Base-by-base conservation (phyloP, 2,113 vertebrate species). In the Elachura formosa region DNA sequence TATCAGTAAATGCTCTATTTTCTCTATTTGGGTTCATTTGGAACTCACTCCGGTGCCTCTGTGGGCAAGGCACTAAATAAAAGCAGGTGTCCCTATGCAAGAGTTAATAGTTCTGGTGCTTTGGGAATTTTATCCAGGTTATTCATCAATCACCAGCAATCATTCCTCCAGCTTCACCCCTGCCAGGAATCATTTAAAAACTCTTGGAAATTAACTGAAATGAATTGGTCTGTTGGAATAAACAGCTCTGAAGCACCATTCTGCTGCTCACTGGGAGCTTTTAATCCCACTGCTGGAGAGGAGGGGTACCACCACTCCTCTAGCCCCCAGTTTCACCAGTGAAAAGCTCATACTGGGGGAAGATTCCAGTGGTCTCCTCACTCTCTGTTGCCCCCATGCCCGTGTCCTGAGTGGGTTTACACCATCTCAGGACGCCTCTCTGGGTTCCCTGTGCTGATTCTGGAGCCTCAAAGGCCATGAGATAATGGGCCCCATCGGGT, bases 101-200 rank as follows among this genome's bases (percentile, higher is more conserved):
- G 84, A 85, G 75, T 69, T 79, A 90, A 90, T 86, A 7, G 10
- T 68, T 31, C 18, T 19, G 79, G 66, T 82, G 64, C 85, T 89
- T 79, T 54, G 69, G 54, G 87, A 64, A 64, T 93, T 92, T 64
- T 55, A 72, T 75, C 68, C 94, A 82, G 84, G 79, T 94, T 95
- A 75, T 62, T 87, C 85, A 93, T 91, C 95, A 86, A 28, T 92
- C 96, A 84, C 68, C 55, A 58, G 77, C 87, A 74, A 87, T 78
- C 62, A 86, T 59, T 92, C 68, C 59, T 72, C 23, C 9, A 80
- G 59, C 71, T 90, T 93, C 43, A 51, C 25, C 81, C 74, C 71
- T 92, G 86, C 86, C 61, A 91, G 87, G 78, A 87, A 66, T 81
- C 22, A 55, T 84, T 94, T 84, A 38, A 93, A 88, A 87, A 84